Evolutionary conservation across 2,113 vertebrate species (phyloP), one percentile per base, ranked within the genome.

Genomic region (Cichladusa arquata): DNA sequence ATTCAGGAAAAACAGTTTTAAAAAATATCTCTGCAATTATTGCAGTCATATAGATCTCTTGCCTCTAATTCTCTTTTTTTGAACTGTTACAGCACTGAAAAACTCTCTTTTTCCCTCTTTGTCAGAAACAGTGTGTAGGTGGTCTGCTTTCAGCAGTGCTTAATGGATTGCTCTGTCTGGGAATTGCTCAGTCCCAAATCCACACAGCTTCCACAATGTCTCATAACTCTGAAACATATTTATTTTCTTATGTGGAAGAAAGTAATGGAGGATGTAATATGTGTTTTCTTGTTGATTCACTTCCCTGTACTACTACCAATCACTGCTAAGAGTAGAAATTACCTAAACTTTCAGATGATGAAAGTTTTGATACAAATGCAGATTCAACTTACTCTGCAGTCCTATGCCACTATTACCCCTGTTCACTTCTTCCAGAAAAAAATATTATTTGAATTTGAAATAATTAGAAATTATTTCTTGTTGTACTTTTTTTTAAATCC

Each of bases 81-180:
- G 16, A 76, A 48, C 45, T 29, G 11, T 66, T 90, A 28, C 29
- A 58, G 42, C 13, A 25, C 69, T 71, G 74, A 79, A 91, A 92
- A 80, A 19, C 25, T 67, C 29, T 48, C 64, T 48, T 92, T 93
- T 92, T 9, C 60, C 57, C 3, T 56, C 61, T 88, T 40, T 89
- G 20, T 85, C 88, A 76, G 73, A 87, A 92, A 36, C 0, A 1
- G 14, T 79, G 91, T 72, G 61, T 92, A 92, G 83, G 86, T 92
- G 89, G 48, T 93, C 83, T 91, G 69, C 70, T 89, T 93, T 48
- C 92, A 79, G 44, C 53, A 71, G 33, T 45, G 71, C 71, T 40
- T 89, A 84, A 82, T 79, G 65, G 70, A 38, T 94, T 91, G 14
- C 73, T 87, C 86, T 92, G 66, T 19, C 81, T 96, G 84, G 73